Conservation (phyloP, 2,797 vertebrate genomes). For the Rhadinocentrus ornatus region DNA sequence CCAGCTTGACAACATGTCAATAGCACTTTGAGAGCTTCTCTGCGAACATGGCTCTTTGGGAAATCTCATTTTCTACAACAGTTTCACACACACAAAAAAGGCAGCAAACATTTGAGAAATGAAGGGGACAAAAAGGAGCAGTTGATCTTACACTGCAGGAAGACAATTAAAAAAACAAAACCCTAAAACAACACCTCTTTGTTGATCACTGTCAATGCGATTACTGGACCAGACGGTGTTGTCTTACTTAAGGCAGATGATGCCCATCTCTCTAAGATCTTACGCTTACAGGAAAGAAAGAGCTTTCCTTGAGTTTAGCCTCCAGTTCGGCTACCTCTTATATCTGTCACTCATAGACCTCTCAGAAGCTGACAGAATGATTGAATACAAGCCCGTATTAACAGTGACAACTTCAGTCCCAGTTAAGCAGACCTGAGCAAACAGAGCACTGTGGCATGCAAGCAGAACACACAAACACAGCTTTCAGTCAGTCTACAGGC, state of each 20-base stretch:
- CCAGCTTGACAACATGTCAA: constrained; percentile 88
- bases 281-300: constrained; percentile 69
- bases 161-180: constrained; percentile 64
- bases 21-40: constrained; percentile 85
- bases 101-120: constrained; percentile 74
- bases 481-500: constrained; percentile 48
- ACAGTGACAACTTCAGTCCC: constrained; percentile 80
- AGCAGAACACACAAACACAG: constrained; percentile 47
- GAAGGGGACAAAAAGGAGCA: constrained; percentile 58
- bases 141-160: constrained; percentile 84
- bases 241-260: constrained; percentile 78
- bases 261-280: constrained; percentile 78
- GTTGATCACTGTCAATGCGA: constrained; percentile 86
- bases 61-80: constrained; percentile 85
- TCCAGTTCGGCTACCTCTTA: constrained; percentile 78
- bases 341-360: constrained; percentile 82
- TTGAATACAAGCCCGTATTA: constrained; percentile 83
- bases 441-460: constrained; percentile 60
- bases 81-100: constrained; percentile 66
- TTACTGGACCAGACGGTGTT: constrained; percentile 83
- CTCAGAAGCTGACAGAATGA: constrained; percentile 84
- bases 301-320: constrained; percentile 80
- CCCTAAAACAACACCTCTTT: constrained; percentile 83
- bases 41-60: constrained; percentile 81
- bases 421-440: constrained; percentile 78